Base-by-base conservation (phyloP, 2,797 vertebrate species). In the Champsocephalus esox region DNA sequence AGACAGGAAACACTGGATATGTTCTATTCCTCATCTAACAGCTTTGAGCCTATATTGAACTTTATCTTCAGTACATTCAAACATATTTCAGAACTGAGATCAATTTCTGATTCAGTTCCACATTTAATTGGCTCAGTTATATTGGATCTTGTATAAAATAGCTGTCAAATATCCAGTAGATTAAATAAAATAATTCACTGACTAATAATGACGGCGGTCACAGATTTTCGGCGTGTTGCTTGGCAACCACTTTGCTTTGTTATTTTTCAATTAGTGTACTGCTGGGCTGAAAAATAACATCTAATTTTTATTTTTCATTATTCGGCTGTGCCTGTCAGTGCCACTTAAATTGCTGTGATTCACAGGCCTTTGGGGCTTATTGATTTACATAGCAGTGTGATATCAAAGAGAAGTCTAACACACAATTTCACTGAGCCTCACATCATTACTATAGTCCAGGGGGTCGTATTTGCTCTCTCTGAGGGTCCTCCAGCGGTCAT, bases 401-500 rank as follows among this genome's bases (percentile, higher is more conserved):
- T 65, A 75, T 83, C 66, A 83, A 63, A 71, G n/a, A 75, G 54
- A 63, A 61, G 28, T 49, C 6, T 54, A 54, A 13, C 28, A 21
- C 61, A 17, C 21, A 19, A 52, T 74, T 32, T 76, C 54, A 70
- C 5, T 38, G 1, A 48, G 52, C 51, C 88, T 81, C 86, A 94
- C 93, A 73, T 91, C 71, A 64, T 92, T 90, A 12, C 75, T 91
- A 44, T 93, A 95, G 90, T 94, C 93, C 84, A 96, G 76, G 1
- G 92, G 92, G 77, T 91, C 91, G 7, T 94, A 91, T 94, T 96
- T 95, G 90, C 93, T 95, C 91, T 96, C 93, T 78, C 92, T 83
- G 7, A 95, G 87, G 63, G 90, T 75, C 58, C 95, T 94, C 93
- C 93, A 94, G 69, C 70, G 86, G 80, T 95, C 94, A 32, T 91